phyloP scores from a whole-genome alignment of 2,113 vertebrate species.

The Corynorhinus townsendii region DNA sequence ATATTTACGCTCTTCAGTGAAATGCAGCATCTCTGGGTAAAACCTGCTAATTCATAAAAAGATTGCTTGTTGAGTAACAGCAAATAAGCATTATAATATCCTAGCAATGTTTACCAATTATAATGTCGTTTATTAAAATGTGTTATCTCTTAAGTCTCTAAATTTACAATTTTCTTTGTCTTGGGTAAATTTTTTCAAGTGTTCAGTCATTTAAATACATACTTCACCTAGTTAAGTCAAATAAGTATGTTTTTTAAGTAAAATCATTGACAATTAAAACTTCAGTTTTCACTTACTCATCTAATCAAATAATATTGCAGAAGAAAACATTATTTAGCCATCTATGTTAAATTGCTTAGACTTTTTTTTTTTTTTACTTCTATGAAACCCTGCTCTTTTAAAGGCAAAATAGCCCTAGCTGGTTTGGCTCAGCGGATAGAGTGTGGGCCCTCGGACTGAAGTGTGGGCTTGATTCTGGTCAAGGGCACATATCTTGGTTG shows the following conservation, averaged over 20 bases:
- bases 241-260: not conserved
- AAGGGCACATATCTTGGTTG: too few relatives aligned
- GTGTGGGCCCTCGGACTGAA: too few relatives aligned
- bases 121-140: not conserved
- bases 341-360: not conserved
- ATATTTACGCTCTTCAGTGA: not conserved
- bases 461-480: too few relatives aligned
- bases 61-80: not conserved
- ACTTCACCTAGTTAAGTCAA: not conserved
- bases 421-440: too few relatives aligned
- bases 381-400: not conserved
- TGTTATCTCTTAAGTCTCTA: not conserved
- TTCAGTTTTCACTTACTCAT: not conserved
- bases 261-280: not conserved
- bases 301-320: constrained; percentile 1
- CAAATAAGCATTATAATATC: not conserved
- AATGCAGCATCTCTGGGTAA: not conserved
- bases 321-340: constrained; percentile 3
- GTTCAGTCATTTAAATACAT: not conserved
- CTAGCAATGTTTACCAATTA: not conserved
- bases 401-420: not conserved
- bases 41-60: not conserved
- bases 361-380: not conserved
- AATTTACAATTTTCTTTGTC: not conserved
- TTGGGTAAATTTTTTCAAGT: not conserved